phyloP scores from a whole-genome alignment of 2,797 vertebrate species.

The Martes flavigula region DNA sequence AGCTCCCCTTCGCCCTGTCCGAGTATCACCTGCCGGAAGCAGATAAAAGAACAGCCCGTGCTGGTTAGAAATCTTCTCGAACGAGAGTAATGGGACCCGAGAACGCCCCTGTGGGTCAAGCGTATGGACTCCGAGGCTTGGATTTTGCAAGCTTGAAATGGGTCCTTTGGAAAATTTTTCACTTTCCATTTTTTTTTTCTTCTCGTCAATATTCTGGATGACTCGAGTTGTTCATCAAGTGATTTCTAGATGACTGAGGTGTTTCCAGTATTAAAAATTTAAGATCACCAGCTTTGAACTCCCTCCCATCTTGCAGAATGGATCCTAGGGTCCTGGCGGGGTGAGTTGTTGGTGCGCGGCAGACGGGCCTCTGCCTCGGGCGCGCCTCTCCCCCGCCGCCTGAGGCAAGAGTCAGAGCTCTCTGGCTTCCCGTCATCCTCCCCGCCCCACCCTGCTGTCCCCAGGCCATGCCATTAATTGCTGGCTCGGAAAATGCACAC shows the following conservation, averaged over 20 bases:
- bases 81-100: background rate
- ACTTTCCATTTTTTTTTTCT: background rate
- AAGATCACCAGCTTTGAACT: background rate
- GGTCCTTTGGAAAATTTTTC: background rate
- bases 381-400: accelerated
- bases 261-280: background rate
- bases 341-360: background rate
- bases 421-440: background rate
- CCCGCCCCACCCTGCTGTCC: accelerated
- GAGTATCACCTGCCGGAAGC: background rate
- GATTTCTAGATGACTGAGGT: background rate
- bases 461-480: background rate
- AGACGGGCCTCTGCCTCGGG: background rate
- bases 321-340: background rate
- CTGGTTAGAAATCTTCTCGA: background rate
- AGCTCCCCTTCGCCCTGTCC: background rate
- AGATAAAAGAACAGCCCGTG: background rate
- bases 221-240: background rate
- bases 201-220: background rate
- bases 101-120: background rate
- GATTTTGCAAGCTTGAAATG: background rate
- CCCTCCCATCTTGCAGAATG: background rate
- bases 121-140: accelerated
- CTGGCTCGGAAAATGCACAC: background rate
- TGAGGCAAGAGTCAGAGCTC: background rate